Conservation (phyloP, 2,797 vertebrate species). For the Bucorvus abyssinicus region DNA sequence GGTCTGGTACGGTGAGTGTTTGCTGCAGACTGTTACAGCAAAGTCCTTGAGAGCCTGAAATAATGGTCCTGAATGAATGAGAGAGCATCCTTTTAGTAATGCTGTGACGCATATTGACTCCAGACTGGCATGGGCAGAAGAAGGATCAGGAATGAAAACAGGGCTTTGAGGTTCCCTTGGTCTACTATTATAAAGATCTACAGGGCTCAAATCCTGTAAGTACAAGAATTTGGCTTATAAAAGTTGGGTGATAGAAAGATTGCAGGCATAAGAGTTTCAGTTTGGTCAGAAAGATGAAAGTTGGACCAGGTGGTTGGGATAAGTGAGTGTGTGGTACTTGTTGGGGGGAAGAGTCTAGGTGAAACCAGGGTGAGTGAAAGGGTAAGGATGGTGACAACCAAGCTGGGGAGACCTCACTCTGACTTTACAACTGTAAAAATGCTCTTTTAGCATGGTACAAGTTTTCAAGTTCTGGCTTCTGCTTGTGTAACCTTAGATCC, state of each 20-base stretch:
- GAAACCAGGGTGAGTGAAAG: not conserved
- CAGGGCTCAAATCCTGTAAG: not conserved
- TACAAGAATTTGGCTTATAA: not conserved
- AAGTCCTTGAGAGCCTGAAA: not conserved
- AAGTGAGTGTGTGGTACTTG: rapidly evolving
- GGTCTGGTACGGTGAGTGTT: not conserved
- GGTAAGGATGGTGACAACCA: not conserved
- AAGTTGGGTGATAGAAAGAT: not conserved
- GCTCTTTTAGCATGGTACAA: not conserved
- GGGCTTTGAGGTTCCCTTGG: not conserved
- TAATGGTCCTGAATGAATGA: not conserved
- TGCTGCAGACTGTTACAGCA: not conserved
- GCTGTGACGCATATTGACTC: not conserved
- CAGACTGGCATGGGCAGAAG: not conserved
- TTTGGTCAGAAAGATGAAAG: not conserved
- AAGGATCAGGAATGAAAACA: not conserved
- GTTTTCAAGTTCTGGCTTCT: not conserved
- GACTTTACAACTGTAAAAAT: not conserved
- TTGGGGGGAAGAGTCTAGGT: not conserved
- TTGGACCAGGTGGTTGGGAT: not conserved
- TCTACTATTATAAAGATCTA: not conserved
- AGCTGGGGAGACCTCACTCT: not conserved
- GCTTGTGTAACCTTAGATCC: not conserved
- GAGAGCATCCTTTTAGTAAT: not conserved
- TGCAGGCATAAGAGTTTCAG: not conserved